Evolutionary conservation across 2,888 invertebrate species (phyloP).

Genomic region (Ichneumoninae sp.): DNA sequence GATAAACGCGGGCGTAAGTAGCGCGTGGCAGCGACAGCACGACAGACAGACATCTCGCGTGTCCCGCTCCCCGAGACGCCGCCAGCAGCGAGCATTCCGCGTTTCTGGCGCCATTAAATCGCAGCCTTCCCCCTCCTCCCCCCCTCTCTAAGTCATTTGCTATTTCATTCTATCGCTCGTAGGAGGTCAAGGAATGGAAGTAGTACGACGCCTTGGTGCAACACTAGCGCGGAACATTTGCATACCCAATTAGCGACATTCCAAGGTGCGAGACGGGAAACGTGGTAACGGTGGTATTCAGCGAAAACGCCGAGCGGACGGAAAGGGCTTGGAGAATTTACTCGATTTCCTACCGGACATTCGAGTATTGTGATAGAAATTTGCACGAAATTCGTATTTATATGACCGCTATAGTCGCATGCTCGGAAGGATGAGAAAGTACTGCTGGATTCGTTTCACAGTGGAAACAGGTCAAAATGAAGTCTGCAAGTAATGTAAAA

Average conservation of each 20-base stretch:
- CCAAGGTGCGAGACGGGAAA: conserved; percentile 67
- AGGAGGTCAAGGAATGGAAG: conserved; percentile 50
- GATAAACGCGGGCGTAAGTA: conserved; percentile 37
- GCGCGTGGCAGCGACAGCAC: conserved; percentile 47
- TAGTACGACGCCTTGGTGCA: conserved; percentile 21
- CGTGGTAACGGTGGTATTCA: conserved; percentile 19
- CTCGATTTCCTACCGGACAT: not conserved
- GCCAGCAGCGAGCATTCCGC: conserved; percentile 58
- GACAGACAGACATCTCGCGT: conserved; percentile 48
- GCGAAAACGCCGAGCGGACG: conserved; percentile 42
- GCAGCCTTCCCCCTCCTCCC: conserved; percentile 50
- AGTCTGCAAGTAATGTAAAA: too few species aligned
- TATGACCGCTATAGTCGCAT: not conserved
- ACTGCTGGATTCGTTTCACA: not conserved
- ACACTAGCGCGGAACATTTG: conserved; percentile 71
- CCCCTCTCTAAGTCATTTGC: not conserved
- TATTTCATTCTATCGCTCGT: conserved; percentile 63
- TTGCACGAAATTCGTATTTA: not conserved
- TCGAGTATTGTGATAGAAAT: not conserved
- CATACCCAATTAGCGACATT: conserved; percentile 78
- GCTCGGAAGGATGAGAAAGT: not conserved
- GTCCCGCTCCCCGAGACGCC: conserved; percentile 35
- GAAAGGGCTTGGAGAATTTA: conserved; percentile 34
- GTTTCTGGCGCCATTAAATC: conserved; percentile 77
- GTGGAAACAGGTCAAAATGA: not conserved